Percentiles rank a stretch among this genome's conserved stretches.
These are phyloP conservation scores for Tachysurus vachellii DNA, from an alignment of 2,113 vertebrate species.

Conservation along the genomic window DNA sequence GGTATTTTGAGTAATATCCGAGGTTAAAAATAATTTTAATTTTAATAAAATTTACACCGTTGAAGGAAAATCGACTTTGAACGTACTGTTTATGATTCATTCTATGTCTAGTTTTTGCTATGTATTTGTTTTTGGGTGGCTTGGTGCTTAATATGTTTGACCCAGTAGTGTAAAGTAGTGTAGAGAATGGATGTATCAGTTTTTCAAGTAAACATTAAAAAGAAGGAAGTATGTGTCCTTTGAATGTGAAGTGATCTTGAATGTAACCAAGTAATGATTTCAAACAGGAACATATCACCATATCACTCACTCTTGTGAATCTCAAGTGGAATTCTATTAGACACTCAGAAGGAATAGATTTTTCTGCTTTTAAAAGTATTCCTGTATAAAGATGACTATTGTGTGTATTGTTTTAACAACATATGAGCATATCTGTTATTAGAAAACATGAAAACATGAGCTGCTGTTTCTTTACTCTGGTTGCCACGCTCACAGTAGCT, in stretches of 20 bases:
- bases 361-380: not conserved
- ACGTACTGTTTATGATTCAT: not conserved
- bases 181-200: not conserved
- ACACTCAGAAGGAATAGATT: not conserved
- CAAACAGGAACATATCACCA: not conserved
- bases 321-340: not conserved
- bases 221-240: not conserved
- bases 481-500: not conserved
- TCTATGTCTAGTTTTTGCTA: not conserved
- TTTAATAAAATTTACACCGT: not conserved
- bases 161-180: no score
- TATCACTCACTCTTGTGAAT: not conserved
- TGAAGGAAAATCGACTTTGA: not conserved
- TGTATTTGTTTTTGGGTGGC: no score
- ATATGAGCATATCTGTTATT: not conserved
- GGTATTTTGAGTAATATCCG: not conserved
- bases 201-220: not conserved
- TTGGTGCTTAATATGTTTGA: no score
- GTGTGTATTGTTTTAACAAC: not conserved
- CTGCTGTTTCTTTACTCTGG: not conserved
- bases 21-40: not conserved
- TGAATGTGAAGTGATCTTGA: not conserved
- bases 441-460: not conserved
- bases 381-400: not conserved
- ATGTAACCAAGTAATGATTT: not conserved